Evolutionary conservation across 2,797 vertebrate species (phyloP), one percentile per base, ranked within the genome.

Genomic region (Rhincodon typus): DNA sequence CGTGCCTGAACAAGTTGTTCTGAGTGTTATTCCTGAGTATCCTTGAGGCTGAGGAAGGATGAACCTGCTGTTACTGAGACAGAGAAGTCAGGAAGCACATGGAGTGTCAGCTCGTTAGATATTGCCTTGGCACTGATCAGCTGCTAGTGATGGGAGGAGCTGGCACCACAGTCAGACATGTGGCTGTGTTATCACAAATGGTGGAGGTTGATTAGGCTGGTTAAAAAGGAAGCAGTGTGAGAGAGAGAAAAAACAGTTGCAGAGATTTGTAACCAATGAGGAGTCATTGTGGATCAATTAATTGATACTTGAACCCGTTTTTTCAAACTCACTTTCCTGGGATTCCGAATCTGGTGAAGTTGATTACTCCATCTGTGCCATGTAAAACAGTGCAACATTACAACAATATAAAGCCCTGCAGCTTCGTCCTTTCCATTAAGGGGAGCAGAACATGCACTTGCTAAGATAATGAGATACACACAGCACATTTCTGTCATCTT

Each of bases 271-370:
- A 95, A 53, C 46, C 30, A 95, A 95, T 77, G 72, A 74, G 70
- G 30, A 91, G 77, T 30, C 38, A 25, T 95, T 34, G 69, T 74
- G 70, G 94, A 57, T 95, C 42, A 77, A 95, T 46, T 77, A 95
- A 95, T 53, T 17, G 77, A n/a, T 74, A 95, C 42, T 77, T 95
- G 70, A 95, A 77, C 72, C 46, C 46, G 13, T 77, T 57, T 27
- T n/a, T n/a, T 95, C 94, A 95, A 94, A 95, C 94, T 95, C 94
- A 95, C 94, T 74, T 95, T 95, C 94, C 94, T 34, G 70, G 94
- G 93, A 30, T 77, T 95, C 70, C 72, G 70, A 46, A 17, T 95
- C 94, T 77, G 94, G 90, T 67, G 90, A 93, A 69, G 90, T 17
- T 53, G 94, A 95, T 77, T 95, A 95, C 94, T 95, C 70, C 94